Evolutionary conservation across 1,140 invertebrate genomes (phyloP).

Genomic region (Hydropsyche tenuis): DNA sequence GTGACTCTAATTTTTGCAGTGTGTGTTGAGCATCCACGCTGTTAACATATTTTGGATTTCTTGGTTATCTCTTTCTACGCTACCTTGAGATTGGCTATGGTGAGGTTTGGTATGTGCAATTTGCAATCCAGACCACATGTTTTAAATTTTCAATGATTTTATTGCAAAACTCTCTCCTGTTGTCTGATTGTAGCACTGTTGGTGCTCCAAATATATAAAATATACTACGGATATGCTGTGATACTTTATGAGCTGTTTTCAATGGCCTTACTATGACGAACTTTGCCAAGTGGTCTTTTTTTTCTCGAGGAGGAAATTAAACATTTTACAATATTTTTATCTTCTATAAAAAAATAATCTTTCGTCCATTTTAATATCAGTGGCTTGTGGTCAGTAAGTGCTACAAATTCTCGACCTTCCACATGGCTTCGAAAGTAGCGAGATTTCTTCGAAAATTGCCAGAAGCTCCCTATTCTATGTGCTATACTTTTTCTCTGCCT

Average conservation of each 20-base stretch:
- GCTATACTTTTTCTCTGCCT: not conserved
- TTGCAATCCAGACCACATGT: slow-evolving; percentile 56
- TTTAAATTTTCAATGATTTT: slow-evolving; percentile 52
- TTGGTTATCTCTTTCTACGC: slow-evolving; percentile 54
- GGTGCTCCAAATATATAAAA: slow-evolving; percentile 56
- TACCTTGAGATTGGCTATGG: slow-evolving; percentile 42
- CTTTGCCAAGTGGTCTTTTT: slow-evolving; percentile 61
- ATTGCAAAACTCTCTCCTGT: slow-evolving; percentile 57
- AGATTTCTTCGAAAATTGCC: not conserved
- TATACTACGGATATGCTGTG: slow-evolving; percentile 51
- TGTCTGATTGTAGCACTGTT: slow-evolving; percentile 54
- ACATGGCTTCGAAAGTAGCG: not conserved
- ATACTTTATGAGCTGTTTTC: slow-evolving; percentile 52
- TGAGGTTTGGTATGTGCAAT: slow-evolving; percentile 54
- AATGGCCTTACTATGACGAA: slow-evolving; percentile 53
- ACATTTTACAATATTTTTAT: no score
- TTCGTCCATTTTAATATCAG: no score
- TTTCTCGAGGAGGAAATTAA: no score
- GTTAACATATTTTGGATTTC: slow-evolving; percentile 55
- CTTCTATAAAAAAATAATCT: no score
- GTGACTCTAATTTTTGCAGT: slow-evolving; percentile 53
- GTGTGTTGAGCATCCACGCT: slow-evolving; percentile 52
- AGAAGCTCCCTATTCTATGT: not conserved
- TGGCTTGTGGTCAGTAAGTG: not conserved
- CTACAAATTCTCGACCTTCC: not conserved